Conservation (phyloP, 2,113 vertebrate species). For the Odontesthes bonariensis region DNA sequence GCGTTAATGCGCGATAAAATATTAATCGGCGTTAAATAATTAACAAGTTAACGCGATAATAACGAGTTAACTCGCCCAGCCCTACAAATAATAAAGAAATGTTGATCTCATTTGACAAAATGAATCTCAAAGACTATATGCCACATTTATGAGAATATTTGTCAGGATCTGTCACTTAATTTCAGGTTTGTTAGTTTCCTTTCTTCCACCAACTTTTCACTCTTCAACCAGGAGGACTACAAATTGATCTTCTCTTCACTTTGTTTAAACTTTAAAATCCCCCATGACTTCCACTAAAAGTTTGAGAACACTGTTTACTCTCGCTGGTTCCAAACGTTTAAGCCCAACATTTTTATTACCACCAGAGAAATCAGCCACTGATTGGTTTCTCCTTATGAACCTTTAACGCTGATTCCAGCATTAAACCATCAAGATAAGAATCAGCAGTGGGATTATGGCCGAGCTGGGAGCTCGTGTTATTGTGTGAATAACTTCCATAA, state of each 20-base stretch:
- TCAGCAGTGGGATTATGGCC: conserved; percentile 49
- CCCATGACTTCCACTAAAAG: conserved; percentile 5
- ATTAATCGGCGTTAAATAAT: too few species aligned
- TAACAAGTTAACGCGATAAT: too few species aligned
- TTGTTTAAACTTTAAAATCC: conserved; percentile 14
- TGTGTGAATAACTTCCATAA: conserved; percentile 55
- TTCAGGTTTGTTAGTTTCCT: conserved; percentile 2
- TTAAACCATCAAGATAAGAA: conserved; percentile 40
- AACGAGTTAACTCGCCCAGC: too few species aligned
- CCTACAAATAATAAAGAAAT: too few species aligned
- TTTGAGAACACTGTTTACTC: conserved; percentile 14
- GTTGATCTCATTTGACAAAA: background rate
- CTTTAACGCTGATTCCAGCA: conserved; percentile 44
- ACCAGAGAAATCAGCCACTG: conserved; percentile 37
- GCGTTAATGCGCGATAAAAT: too few species aligned
- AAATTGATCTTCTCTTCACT: background rate
- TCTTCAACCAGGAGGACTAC: background rate
- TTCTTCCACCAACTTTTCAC: background rate
- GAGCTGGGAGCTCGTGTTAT: conserved; percentile 40
- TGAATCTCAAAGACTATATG: too few species aligned
- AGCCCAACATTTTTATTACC: conserved; percentile 19
- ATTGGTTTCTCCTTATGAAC: conserved; percentile 48
- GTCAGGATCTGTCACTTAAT: background rate
- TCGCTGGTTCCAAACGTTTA: conserved; percentile 43
- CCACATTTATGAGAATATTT: too few species aligned